Percentiles rank a stretch among this genome's conserved stretches.
These are phyloP conservation scores for Mergus octosetaceus DNA, from an alignment of 2,797 vertebrate genomes.

Conservation along the genomic window DNA sequence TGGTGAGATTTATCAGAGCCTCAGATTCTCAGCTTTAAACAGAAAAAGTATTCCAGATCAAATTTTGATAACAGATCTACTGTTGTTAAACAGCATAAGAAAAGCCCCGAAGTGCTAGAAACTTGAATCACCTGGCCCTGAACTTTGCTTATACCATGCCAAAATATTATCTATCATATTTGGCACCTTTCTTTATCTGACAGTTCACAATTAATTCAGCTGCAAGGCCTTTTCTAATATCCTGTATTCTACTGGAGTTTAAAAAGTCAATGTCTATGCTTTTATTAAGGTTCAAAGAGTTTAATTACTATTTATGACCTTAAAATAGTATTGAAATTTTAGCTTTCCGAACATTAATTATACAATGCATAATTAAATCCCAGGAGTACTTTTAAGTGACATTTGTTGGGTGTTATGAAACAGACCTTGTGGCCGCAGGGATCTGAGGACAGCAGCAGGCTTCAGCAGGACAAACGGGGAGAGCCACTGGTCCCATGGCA, in stretches of 20 bases:
- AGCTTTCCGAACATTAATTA: constrained; percentile 41
- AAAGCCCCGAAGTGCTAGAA: background rate
- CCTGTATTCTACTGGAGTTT: constrained; percentile 7
- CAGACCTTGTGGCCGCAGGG: background rate
- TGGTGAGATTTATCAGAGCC: background rate
- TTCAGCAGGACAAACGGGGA: background rate
- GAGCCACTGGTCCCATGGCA: background rate
- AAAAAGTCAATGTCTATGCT: constrained; percentile 41
- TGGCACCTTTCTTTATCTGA: background rate
- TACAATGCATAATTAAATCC: constrained; percentile 1
- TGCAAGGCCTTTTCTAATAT: constrained; percentile 37
- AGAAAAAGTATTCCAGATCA: background rate
- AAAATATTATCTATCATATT: constrained; percentile 24
- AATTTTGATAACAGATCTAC: background rate
- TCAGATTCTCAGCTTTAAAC: background rate
- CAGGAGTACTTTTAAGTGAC: background rate
- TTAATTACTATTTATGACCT: constrained; percentile 55
- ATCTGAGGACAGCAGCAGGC: background rate
- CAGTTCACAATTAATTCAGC: constrained; percentile 19
- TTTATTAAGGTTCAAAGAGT: constrained; percentile 34
- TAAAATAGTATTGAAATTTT: constrained; percentile 27
- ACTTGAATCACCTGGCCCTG: background rate
- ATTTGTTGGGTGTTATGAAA: background rate
- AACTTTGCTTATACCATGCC: background rate
- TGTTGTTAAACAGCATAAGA: background rate